A percentile compares a stretch with the other conserved stretches of the same genome.
Evolutionary conservation across 2,113 vertebrate species (phyloP).

Genomic region (Amphiprion percula): DNA sequence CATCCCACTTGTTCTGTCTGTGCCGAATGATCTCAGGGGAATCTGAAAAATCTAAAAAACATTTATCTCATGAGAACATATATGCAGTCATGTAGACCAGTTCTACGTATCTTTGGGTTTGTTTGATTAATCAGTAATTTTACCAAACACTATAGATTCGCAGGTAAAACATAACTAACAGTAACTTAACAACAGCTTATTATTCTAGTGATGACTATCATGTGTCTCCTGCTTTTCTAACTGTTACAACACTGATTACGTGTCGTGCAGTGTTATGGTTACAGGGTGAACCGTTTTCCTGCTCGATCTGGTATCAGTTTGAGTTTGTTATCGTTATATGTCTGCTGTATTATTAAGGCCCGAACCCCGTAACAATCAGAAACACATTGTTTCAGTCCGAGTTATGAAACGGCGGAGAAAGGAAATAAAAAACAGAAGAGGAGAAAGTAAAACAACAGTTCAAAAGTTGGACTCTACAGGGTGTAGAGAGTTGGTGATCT

Average conservation of each 20-base stretch:
- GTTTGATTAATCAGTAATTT: neutral
- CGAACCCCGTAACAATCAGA: neutral
- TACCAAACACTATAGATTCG: neutral
- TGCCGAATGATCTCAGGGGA: neutral
- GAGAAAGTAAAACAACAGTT: neutral
- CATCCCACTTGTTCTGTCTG: neutral
- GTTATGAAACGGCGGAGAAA: constrained; percentile 19
- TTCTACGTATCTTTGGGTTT: constrained; percentile 4
- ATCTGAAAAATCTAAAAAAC: neutral
- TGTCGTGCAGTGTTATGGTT: constrained; percentile 17
- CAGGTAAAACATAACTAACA: neutral
- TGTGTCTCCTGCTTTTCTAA: constrained; percentile 1
- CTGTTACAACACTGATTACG: neutral
- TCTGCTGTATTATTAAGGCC: neutral
- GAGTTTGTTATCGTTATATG: constrained; percentile 44
- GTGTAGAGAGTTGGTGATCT: neutral
- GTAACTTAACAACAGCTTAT: constrained; percentile 11
- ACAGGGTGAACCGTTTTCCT: constrained; percentile 8
- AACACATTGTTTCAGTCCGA: constrained; percentile 30
- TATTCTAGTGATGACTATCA: neutral
- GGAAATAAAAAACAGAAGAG: neutral
- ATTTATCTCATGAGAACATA: constrained; percentile 10
- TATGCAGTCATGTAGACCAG: neutral
- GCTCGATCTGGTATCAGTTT: constrained; percentile 34
- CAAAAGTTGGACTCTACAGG: neutral